phyloP scores from a whole-genome alignment of 2,113 vertebrate genomes.

The Cavia aperea region DNA sequence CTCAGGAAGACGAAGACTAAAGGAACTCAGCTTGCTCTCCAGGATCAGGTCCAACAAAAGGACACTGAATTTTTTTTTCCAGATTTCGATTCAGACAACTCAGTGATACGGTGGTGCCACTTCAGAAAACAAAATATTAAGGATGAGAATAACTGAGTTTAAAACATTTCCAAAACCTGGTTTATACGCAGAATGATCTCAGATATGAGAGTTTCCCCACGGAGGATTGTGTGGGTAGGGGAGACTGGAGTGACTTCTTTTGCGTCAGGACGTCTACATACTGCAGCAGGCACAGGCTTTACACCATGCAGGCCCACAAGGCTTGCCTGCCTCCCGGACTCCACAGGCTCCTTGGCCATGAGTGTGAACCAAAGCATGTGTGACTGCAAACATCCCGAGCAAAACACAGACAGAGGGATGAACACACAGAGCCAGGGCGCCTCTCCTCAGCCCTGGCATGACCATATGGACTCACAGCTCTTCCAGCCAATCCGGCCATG shows the following conservation, averaged over 20 bases:
- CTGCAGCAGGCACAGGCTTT: background rate
- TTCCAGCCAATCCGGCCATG: slow-evolving; percentile 54
- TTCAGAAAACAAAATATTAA: slow-evolving; percentile 44
- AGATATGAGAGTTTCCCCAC: background rate
- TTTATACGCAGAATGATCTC: background rate
- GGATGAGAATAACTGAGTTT: slow-evolving; percentile 4
- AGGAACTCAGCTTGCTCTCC: slow-evolving; percentile 16
- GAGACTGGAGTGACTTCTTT: background rate
- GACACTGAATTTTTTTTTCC: slow-evolving; percentile 39
- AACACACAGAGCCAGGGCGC: background rate
- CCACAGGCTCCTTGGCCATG: background rate
- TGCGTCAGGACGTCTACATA: background rate
- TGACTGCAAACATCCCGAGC: background rate
- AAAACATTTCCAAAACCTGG: slow-evolving; percentile 4
- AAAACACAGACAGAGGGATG: background rate
- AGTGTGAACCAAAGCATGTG: too few species aligned
- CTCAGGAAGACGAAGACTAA: slow-evolving; percentile 31
- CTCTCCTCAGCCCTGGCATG: background rate
- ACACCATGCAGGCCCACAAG: background rate
- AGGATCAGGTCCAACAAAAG: slow-evolving; percentile 5
- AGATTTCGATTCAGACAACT: slow-evolving; percentile 40
- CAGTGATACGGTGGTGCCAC: background rate
- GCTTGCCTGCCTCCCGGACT: background rate
- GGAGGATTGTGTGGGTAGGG: background rate
- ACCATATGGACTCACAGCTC: background rate